Percentiles rank a stretch among this genome's conserved stretches.
These are phyloP conservation scores for Cyclura pinguis DNA, from an alignment of 2,797 vertebrate species.

Conservation along the genomic window DNA sequence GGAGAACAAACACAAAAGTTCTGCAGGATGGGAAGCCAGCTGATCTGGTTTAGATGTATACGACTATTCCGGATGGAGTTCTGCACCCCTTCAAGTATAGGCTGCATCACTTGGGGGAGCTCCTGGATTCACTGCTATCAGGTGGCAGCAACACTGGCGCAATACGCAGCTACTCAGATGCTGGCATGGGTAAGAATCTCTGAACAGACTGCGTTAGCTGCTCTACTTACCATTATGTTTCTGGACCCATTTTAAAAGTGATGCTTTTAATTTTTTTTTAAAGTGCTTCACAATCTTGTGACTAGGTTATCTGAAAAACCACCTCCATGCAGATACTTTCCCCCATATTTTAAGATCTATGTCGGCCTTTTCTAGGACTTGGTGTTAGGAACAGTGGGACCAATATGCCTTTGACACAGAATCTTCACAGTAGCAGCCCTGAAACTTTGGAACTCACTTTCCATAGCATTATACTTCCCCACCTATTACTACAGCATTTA, in stretches of 20 bases:
- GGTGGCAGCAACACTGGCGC: background rate
- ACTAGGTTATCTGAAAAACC: background rate
- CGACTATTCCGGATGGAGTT: background rate
- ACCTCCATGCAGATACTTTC: background rate
- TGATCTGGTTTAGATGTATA: background rate
- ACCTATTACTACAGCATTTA: background rate
- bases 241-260: background rate
- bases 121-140: background rate
- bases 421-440: background rate
- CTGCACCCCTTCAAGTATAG: too few species aligned
- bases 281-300: background rate
- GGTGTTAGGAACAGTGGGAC: background rate
- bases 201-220: background rate
- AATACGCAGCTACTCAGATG: background rate
- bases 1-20: background rate
- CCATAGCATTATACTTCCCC: background rate
- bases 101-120: background rate
- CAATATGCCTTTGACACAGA: too few species aligned
- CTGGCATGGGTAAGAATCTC: background rate
- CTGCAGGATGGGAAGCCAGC: background rate
- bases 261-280: background rate
- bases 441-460: background rate
- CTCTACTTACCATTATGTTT: background rate
- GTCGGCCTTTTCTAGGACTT: background rate
- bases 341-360: background rate